Base-by-base conservation (phyloP, 2,113 vertebrate genomes). In the Glaucomys volans region DNA sequence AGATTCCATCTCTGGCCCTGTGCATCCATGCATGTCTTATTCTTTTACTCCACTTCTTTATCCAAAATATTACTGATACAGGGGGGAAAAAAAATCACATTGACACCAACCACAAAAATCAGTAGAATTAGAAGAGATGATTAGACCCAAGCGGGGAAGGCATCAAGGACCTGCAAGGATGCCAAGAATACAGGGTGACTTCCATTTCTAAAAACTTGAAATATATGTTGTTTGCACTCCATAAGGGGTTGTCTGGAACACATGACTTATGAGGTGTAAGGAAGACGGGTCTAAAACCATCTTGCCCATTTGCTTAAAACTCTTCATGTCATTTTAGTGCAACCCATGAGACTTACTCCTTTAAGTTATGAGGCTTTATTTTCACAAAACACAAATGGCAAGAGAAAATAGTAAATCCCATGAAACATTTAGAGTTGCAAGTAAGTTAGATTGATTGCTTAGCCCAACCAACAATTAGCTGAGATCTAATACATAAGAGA, bases 301-400 rank as follows among this genome's bases (percentile, higher is more conserved):
- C 72, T 82, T 18, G 20, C 47, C 9, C n/a, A 79, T 93, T 67
- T 71, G n/a, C 57, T 67, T 3, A 91, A 94, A 93, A 91, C 26
- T 62, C 71, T 90, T 76, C 67, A 77, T 82, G 92, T 94, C 8
- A 50, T 6, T 64, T 50, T 3, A 64, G 5, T 8, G 87, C 16
- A 77, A 44, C 9, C 32, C 81, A 32, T 69, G 47, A 95, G 30
- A 59, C 10, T 22, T 79, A 69, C n/a, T 75, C 54, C 13, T 87
- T 44, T 44, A 66, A 59, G 28, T 71, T 30, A 86, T 24, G 57
- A 83, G 90, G 50, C 66, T 96, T 74, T 74, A 71, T 81, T 62
- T 96, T 52, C 92, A 88, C 16, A 79, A 94, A 96, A 83, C 8
- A 18, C 37, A 90, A 84, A 93, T 59, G 28, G n/a, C 88, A 88